Percentiles rank a stretch among this genome's conserved stretches.
phyloP scores from a whole-genome alignment of 2,113 vertebrate species.

The Oreotrochilus melanogaster region DNA sequence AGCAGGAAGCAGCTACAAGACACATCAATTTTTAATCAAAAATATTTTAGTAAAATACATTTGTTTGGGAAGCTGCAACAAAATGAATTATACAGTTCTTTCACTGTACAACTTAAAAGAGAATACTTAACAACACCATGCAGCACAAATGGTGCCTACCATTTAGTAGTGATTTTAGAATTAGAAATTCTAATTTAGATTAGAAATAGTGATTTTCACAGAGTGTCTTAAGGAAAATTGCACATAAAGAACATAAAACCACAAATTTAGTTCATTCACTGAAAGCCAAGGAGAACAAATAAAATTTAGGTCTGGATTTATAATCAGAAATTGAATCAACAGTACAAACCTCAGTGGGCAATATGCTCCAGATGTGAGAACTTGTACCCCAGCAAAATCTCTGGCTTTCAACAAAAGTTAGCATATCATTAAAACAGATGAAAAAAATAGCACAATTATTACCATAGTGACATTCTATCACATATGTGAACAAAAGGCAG shows the following conservation, averaged over 20 bases:
- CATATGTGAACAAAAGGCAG: conserved; percentile 52
- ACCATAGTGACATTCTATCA: conserved; percentile 48
- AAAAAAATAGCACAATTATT: conserved; percentile 52
- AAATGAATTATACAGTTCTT: conserved; percentile 63
- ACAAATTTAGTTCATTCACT: conserved; percentile 47
- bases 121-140: conserved; percentile 63
- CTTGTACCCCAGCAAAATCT: background rate
- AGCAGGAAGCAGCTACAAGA: conserved; percentile 17
- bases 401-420: conserved; percentile 11
- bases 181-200: too few species aligned
- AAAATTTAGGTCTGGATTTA: conserved; percentile 34
- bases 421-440: conserved; percentile 6
- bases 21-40: conserved; percentile 50
- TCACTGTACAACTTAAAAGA: conserved; percentile 42
- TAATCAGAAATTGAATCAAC: conserved; percentile 35
- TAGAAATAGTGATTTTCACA: conserved; percentile 70
- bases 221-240: conserved; percentile 62
- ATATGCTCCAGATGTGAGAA: conserved; percentile 27
- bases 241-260: conserved; percentile 21
- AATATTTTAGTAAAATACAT: conserved; percentile 58
- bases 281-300: conserved; percentile 46
- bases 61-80: conserved; percentile 53
- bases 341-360: background rate
- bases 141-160: conserved; percentile 25
- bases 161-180: too few species aligned